Evolutionary conservation across 92 coral and sea anemone genomes (phyloP).

Genomic region (Phenganax subtilis): DNA sequence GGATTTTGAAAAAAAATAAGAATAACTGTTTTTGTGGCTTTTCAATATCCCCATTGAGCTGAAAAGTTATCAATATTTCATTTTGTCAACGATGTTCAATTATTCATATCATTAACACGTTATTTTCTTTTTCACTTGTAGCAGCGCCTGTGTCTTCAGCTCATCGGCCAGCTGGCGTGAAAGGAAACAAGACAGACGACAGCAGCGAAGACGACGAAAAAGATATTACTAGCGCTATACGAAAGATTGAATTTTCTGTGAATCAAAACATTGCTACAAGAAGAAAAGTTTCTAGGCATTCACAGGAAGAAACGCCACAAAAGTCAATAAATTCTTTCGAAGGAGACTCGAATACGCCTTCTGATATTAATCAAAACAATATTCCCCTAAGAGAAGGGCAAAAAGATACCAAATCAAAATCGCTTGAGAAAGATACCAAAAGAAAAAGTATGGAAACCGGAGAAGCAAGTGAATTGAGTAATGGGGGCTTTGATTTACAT

Average conservation of each 20-base stretch:
- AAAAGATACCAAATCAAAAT: neutral
- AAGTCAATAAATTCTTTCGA: neutral
- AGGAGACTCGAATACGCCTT: slow-evolving; percentile 4
- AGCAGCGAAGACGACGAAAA: slow-evolving; percentile 61
- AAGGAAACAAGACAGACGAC: slow-evolving; percentile 16
- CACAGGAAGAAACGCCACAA: slow-evolving; percentile 54
- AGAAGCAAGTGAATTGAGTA: neutral
- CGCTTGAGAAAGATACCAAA: slow-evolving; percentile 3
- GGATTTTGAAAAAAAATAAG: neutral
- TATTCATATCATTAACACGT: slow-evolving; percentile 18
- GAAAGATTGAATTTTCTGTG: slow-evolving; percentile 63
- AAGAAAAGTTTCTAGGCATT: slow-evolving; percentile 53
- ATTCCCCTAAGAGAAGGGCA: neutral
- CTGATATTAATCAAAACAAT: slow-evolving; percentile 36
- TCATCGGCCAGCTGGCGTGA: slow-evolving; percentile 23
- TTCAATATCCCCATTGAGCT: neutral
- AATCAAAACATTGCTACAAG: slow-evolving; percentile 48
- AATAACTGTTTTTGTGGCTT: neutral
- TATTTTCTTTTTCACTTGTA: slow-evolving; percentile 15
- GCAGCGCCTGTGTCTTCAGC: slow-evolving; percentile 37
- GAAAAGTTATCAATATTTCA: slow-evolving; percentile 27
- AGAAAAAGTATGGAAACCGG: slow-evolving; percentile 11
- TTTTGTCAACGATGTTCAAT: slow-evolving; percentile 4
- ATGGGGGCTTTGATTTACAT: neutral
- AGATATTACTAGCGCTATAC: slow-evolving; percentile 73